Base-by-base conservation (phyloP, 2,888 invertebrate genomes). In the Palloptera scutellata region DNA sequence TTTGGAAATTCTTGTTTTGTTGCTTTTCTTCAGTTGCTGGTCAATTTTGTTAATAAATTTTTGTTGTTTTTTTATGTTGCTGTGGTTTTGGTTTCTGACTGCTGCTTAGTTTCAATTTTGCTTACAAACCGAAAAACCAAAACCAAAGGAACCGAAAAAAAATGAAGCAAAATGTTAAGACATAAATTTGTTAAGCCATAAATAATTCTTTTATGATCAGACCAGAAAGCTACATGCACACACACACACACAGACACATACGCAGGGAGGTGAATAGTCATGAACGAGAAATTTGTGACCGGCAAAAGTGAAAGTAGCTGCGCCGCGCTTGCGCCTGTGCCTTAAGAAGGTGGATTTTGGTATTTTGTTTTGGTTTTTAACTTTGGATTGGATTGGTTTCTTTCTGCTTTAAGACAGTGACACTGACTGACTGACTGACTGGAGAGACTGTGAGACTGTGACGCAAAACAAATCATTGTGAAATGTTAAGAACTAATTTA, bases 121-220 rank as follows among this genome's bases (percentile, higher is more conserved):
- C 3, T 30, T 30, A 30, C 30, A 30, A 30, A 30, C 30, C 30
- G 6, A 30, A 30, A 30, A 30, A 30, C 30, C 30, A 30, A 30
- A 30, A 30, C 30, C 30, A 30, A 30, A 30, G 6, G 6, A 30
- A 30, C 30, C 30, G 6, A 30, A 30, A 30, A 30, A 30, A 30
- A 30, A 30, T n/a, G n/a, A n/a, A n/a, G 6, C 2, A 30, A 30
- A 30, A 30, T 4, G 3, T 30, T 75, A 72, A 78, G 73, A 62
- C 70, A 75, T 72, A 74, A 73, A 74, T 76, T 75, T 71, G 73
- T 73, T 74, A 74, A 73, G 72, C 72, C 72, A 76, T 76, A 75
- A 76, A 75, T 75, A 75, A 73, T 76, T 76, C 73, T 74, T 75
- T 70, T 62, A 60, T 30, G 30, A 30, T 30, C 30, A 30, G 30